phyloP scores from a whole-genome alignment of 35 echinoderm and acorn worm species.

The Acanthaster planci region DNA sequence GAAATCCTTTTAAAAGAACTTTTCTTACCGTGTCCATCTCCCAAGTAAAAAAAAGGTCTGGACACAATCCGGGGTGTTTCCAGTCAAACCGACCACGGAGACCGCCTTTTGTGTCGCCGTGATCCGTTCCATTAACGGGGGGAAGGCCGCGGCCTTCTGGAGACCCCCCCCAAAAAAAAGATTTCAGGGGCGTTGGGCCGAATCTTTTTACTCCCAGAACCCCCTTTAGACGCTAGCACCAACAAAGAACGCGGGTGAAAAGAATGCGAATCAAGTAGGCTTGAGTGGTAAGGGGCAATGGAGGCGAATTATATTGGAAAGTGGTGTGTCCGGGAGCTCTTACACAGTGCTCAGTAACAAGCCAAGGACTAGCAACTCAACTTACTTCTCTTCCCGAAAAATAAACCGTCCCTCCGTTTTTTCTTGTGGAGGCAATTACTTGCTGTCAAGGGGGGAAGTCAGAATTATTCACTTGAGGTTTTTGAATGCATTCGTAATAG shows the following conservation, averaged over 20 bases:
- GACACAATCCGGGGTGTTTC: neutral
- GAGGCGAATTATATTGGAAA: neutral
- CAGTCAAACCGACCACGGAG: neutral
- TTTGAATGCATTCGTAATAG: no score
- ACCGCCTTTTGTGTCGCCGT: neutral
- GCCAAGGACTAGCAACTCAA: neutral
- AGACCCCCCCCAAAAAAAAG: slow-evolving; percentile 21
- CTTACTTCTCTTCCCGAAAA: neutral
- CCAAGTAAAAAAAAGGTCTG: neutral
- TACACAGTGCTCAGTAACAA: slow-evolving; percentile 4
- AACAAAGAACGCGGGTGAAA: slow-evolving; percentile 1
- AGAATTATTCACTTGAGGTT: no score
- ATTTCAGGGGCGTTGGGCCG: slow-evolving; percentile 3
- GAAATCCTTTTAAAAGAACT: neutral
- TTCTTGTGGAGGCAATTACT: no score
- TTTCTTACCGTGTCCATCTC: neutral
- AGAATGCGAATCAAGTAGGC: slow-evolving; percentile 26
- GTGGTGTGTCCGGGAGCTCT: neutral
- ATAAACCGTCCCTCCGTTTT: no score
- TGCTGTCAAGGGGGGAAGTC: no score
- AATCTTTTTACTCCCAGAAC: neutral
- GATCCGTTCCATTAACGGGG: slow-evolving; percentile 17
- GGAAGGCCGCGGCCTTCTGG: slow-evolving; percentile 10
- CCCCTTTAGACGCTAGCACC: neutral
- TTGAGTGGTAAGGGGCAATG: slow-evolving; percentile 6